Conservation (phyloP, 2,888 invertebrate species). For the Steinernema hermaphroditum region DNA sequence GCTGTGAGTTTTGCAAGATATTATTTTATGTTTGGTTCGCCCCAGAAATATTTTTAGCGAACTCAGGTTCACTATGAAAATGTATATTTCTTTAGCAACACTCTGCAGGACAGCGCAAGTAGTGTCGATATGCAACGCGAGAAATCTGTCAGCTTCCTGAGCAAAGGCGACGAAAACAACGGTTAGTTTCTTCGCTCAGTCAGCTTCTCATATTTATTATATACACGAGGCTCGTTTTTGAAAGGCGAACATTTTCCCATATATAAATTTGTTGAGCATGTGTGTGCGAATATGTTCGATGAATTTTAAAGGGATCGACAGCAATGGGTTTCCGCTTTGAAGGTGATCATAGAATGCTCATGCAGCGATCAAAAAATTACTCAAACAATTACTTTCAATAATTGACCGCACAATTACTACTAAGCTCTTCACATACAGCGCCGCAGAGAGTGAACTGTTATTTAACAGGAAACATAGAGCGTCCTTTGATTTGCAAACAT, state of each 20-base stretch:
- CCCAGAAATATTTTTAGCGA: no score
- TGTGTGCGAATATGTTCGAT: not conserved
- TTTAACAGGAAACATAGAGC: no score
- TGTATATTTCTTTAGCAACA: slow-evolving; percentile 27
- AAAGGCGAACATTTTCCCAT: not conserved
- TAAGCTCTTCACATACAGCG: no score
- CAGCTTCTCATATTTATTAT: slow-evolving; percentile 1
- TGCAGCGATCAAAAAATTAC: no score
- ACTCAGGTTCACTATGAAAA: no score
- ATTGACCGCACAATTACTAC: no score
- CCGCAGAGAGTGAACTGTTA: no score
- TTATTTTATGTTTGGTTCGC: no score
- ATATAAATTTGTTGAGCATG: no score
- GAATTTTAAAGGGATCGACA: not conserved
- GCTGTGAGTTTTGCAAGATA: slow-evolving; percentile 17
- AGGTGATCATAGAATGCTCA: no score
- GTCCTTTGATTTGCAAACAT: no score
- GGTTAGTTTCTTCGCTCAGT: not conserved
- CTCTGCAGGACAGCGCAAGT: slow-evolving; percentile 15
- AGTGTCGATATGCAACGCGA: slow-evolving; percentile 14
- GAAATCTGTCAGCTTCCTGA: slow-evolving; percentile 17
- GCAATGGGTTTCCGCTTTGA: not conserved
- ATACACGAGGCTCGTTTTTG: not conserved
- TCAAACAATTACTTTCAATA: no score
- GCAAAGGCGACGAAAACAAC: slow-evolving; percentile 30